Conservation (phyloP, 2,888 invertebrate species). For the Drosophila barbarae region DNA sequence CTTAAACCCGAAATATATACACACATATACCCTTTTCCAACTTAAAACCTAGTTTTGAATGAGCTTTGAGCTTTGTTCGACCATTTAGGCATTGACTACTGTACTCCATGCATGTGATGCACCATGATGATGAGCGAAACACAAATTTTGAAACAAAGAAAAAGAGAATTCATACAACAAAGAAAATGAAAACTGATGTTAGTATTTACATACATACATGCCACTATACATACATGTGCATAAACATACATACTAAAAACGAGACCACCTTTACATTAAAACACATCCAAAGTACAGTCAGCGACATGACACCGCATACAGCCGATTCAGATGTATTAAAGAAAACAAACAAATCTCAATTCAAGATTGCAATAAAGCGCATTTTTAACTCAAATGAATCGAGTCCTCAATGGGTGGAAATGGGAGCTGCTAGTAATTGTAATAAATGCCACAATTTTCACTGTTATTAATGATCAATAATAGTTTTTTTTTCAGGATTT, state of each 20-base stretch:
- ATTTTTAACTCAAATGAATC: conserved; percentile 53
- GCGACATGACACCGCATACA: conserved; percentile 24
- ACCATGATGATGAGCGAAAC: conserved; percentile 32
- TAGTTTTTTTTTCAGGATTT: neutral
- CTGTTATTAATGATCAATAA: too few species aligned
- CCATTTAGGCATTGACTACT: conserved; percentile 41
- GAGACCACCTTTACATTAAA: conserved; percentile 40
- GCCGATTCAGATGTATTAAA: conserved; percentile 42
- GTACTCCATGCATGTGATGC: conserved; percentile 43
- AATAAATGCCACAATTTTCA: too few species aligned
- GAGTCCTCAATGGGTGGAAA: neutral
- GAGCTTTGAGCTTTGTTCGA: conserved; percentile 42
- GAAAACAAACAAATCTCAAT: conserved; percentile 39
- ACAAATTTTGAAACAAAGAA: conserved; percentile 33
- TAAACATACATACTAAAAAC: conserved; percentile 37
- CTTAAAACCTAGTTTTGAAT: conserved; percentile 35
- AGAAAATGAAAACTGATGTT: conserved; percentile 22
- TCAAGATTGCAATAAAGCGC: conserved; percentile 61
- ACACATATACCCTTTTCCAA: conserved; percentile 18
- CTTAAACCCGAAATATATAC: conserved; percentile 21
- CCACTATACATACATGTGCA: conserved; percentile 25
- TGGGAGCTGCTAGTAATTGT: too few species aligned
- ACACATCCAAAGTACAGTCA: conserved; percentile 42
- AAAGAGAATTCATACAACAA: conserved; percentile 1
- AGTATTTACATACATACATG: conserved; percentile 38